These are phyloP conservation scores for Diplazon laetatorius DNA, from an alignment of 2,888 invertebrate genomes.

Conservation along the genomic window DNA sequence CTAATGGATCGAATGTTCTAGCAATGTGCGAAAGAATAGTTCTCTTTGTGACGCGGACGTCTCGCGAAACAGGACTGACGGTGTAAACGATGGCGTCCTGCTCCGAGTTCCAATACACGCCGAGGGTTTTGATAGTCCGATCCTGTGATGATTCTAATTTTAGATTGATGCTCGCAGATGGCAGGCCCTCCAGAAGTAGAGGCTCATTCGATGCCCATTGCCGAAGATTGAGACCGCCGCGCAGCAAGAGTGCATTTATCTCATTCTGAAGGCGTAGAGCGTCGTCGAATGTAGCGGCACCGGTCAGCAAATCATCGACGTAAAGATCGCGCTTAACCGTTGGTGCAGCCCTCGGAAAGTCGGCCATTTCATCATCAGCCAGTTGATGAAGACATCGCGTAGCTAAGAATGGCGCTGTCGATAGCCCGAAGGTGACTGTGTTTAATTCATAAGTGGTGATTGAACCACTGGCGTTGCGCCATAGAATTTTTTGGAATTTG, in stretches of 20 bases:
- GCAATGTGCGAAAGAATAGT: slow-evolving; percentile 31
- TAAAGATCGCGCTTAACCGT: too few relatives aligned
- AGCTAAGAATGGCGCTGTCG: slow-evolving; percentile 54
- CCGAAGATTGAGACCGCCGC: slow-evolving; percentile 29
- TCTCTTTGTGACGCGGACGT: neutral
- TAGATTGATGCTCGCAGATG: neutral
- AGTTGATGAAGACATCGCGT: slow-evolving; percentile 52
- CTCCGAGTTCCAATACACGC: too few relatives aligned
- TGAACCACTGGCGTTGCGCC: slow-evolving; percentile 37
- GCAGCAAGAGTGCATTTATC: slow-evolving; percentile 19
- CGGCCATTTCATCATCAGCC: slow-evolving; percentile 30
- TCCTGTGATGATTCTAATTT: slow-evolving; percentile 9
- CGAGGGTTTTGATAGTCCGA: too few relatives aligned
- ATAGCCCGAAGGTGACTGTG: slow-evolving; percentile 49
- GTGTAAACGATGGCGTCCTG: too few relatives aligned
- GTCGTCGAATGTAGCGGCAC: slow-evolving; percentile 35
- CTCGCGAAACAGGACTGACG: too few relatives aligned
- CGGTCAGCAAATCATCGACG: slow-evolving; percentile 52
- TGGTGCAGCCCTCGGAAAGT: slow-evolving; percentile 21
- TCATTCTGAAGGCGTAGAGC: slow-evolving; percentile 22
- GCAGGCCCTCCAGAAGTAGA: neutral
- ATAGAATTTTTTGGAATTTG: slow-evolving; percentile 50
- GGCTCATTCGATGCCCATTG: slow-evolving; percentile 41
- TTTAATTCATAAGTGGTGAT: slow-evolving; percentile 45
- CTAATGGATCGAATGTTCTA: slow-evolving; percentile 58